phyloP scores from a whole-genome alignment of 2,113 vertebrate species.

The Arizona elegans region DNA sequence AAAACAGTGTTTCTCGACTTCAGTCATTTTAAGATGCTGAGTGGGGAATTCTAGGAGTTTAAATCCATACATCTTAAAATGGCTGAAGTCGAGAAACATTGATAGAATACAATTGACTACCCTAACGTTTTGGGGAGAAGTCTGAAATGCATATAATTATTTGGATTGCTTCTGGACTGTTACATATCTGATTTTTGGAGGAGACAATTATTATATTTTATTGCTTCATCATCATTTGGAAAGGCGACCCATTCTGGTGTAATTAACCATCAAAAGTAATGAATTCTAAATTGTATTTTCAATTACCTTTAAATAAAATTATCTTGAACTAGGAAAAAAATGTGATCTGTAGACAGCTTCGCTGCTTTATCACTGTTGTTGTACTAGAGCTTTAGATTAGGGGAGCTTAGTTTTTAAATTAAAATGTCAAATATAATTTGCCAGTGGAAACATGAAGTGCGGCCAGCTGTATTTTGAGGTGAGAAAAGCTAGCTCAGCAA shows the following conservation, averaged over 20 bases:
- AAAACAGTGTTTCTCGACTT: neutral
- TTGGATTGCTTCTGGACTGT: slow-evolving; percentile 44
- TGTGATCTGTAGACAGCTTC: slow-evolving; percentile 61
- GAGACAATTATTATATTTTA: slow-evolving; percentile 57
- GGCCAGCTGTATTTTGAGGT: slow-evolving; percentile 32
- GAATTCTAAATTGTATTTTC: slow-evolving; percentile 67
- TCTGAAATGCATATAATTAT: slow-evolving; percentile 22
- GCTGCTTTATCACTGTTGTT: slow-evolving; percentile 57
- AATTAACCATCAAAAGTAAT: slow-evolving; percentile 71
- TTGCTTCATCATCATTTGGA: slow-evolving; percentile 61
- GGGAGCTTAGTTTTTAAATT: slow-evolving; percentile 70
- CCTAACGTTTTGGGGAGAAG: neutral
- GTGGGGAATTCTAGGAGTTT: neutral
- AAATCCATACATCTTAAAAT: neutral
- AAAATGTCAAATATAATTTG: slow-evolving; percentile 70
- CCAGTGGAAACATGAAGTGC: slow-evolving; percentile 54
- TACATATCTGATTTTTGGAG: slow-evolving; percentile 53
- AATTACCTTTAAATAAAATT: slow-evolving; percentile 67
- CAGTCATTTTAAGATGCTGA: no score
- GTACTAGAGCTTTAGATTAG: slow-evolving; percentile 61
- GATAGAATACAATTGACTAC: neutral
- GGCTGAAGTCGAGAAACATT: neutral
- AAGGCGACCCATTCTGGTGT: slow-evolving; percentile 54
- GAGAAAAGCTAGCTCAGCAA: slow-evolving; percentile 44
- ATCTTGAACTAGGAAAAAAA: slow-evolving; percentile 51